Percentiles rank a stretch among this genome's conserved stretches.
Evolutionary conservation across 2,888 invertebrate species (phyloP).

Genomic region (Gibbula magus): DNA sequence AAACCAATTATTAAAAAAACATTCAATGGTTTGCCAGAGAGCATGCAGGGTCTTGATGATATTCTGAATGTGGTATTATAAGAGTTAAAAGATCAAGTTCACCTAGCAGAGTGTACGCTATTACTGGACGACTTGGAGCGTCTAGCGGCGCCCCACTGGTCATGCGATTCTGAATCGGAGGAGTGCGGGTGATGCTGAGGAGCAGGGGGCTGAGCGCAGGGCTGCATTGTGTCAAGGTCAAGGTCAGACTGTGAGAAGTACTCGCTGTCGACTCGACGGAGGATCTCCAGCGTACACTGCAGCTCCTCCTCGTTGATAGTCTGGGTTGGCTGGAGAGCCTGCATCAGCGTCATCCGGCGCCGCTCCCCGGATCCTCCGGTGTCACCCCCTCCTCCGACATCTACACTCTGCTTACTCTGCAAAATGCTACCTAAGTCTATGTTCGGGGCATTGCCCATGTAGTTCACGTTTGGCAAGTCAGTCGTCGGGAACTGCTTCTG

Average conservation of each 20-base stretch:
- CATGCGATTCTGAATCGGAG: no score
- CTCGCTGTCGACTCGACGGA: constrained; percentile 46
- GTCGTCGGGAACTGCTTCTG: constrained; percentile 23
- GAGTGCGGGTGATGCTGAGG: no score
- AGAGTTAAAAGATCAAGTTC: no score
- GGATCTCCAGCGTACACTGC: constrained; percentile 45
- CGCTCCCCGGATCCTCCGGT: neutral
- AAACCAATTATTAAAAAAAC: no score
- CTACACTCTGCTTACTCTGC: constrained; percentile 26
- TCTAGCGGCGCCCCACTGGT: no score
- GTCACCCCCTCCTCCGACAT: neutral
- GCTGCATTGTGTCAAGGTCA: constrained; percentile 3
- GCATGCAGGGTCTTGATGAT: no score
- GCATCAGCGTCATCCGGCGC: neutral
- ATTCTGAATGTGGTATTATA: no score
- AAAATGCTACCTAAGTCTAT: constrained; percentile 39
- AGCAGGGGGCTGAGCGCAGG: neutral
- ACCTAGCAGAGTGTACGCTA: no score
- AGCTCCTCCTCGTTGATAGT: constrained; percentile 39
- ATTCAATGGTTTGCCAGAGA: no score
- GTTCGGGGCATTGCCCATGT: constrained; percentile 51
- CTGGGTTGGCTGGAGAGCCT: neutral
- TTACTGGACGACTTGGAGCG: no score
- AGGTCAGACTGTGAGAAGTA: constrained; percentile 40
- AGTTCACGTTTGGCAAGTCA: constrained; percentile 47